phyloP scores from a whole-genome alignment of 1,140 invertebrate species.

The Trichogramma pretiosum region DNA sequence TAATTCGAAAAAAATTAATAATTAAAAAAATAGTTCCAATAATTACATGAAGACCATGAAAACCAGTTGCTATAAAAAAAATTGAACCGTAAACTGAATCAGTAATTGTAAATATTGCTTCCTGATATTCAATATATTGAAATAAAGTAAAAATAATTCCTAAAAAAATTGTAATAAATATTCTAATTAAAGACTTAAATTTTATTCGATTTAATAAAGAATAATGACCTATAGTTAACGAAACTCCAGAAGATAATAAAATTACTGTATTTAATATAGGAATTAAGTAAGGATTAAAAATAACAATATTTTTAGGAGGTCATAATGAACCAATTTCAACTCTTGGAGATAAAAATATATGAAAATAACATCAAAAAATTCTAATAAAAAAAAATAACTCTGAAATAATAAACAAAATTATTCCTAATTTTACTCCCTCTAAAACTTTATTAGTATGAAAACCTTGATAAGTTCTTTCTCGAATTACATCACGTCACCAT shows the following conservation, averaged over 20 bases:
- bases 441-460: slow-evolving; percentile 40
- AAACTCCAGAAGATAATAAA: slow-evolving; percentile 49
- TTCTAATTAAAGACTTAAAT: slow-evolving; percentile 35
- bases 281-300: slow-evolving; percentile 56
- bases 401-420: slow-evolving; percentile 57
- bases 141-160: slow-evolving; percentile 48
- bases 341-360: slow-evolving; percentile 51
- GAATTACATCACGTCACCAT: slow-evolving; percentile 58
- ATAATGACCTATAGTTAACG: slow-evolving; percentile 51
- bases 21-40: slow-evolving; percentile 58
- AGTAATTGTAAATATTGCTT: slow-evolving; percentile 47
- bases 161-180: slow-evolving; percentile 49
- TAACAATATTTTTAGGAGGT: slow-evolving; percentile 48
- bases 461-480: slow-evolving; percentile 51
- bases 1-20: slow-evolving; percentile 46
- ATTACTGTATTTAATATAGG: slow-evolving; percentile 55
- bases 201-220: slow-evolving; percentile 46
- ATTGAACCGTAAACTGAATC: slow-evolving; percentile 56
- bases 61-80: slow-evolving; percentile 65
- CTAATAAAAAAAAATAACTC: slow-evolving; percentile 55
- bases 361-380: slow-evolving; percentile 60
- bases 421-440: slow-evolving; percentile 48
- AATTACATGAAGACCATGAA: slow-evolving; percentile 64
- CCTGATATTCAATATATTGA: slow-evolving; percentile 43
- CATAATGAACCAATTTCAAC: slow-evolving; percentile 54